Evolutionary conservation across 2,888 invertebrate species (phyloP), one percentile per base, ranked within the genome.

Genomic region (Pristionchus japonicus): DNA sequence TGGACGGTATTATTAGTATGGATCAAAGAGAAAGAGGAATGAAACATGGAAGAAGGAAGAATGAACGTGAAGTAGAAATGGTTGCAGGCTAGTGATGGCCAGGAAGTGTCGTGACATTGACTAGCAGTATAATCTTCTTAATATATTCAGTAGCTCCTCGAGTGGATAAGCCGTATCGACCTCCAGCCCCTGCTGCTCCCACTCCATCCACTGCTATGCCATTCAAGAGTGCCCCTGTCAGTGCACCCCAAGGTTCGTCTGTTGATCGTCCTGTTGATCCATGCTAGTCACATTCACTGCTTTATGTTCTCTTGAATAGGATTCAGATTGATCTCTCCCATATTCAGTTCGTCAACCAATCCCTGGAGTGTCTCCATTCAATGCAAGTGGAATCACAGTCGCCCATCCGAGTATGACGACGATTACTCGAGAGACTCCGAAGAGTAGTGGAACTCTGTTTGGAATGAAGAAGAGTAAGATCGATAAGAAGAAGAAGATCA

Each of bases 401-500:
- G 74, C 87, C 3, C 74, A 77, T 87, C 77, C 87, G 9, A 74
- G 15, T 37, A 74, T 34, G 74, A 34, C 74, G 7, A 34, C 74
- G 27, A 77, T 77, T 6, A 49, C 43, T 43, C 37, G 70, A 49
- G 43, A 77, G 7, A 57, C 74, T 13, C 27, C 40, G n/a, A 87
- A 87, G 43, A 89, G 83, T 70, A 89, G 23, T 80, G 89, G 88
- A 88, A 88, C 23, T 15, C 20, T 87, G 31, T 77, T 87, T 57
- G 77, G 89, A 52, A 92, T 89, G 52, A 91, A 90, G 87, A 91
- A 91, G 84, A 91, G 91, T 37, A 91, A 91, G 31, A 47, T 61
- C 31, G 92, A 92, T 70, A 92, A 92, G 90, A 89, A 89, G 84
- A 89, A 88, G 83, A 93, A n/a, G n/a, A n/a, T 93, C 86, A 90